Percentiles rank a stretch among this genome's conserved stretches.
phyloP scores from a whole-genome alignment of 2,888 invertebrate genomes.

The Agrotis segetum region DNA sequence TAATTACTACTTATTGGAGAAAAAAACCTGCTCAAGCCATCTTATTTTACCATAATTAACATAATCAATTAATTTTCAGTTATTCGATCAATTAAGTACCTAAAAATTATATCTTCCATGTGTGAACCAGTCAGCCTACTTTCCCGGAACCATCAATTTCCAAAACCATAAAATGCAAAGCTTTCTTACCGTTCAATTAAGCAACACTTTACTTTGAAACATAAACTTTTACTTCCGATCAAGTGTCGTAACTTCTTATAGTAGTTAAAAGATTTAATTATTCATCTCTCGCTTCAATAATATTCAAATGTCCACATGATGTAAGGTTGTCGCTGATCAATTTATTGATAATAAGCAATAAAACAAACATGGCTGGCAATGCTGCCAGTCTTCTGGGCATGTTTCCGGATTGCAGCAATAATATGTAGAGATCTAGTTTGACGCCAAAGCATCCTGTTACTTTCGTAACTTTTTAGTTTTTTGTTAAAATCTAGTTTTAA shows the following conservation, averaged over 20 bases:
- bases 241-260: conserved; percentile 48
- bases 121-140: conserved; percentile 30
- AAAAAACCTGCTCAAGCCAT: not conserved
- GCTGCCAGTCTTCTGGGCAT: too few species aligned
- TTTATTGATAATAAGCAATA: conserved; percentile 40
- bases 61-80: conserved; percentile 22
- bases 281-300: conserved; percentile 39
- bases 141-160: conserved; percentile 37
- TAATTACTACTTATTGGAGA: not conserved
- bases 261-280: conserved; percentile 52
- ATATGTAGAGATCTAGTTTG: too few species aligned
- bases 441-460: too few species aligned
- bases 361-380: conserved; percentile 14
- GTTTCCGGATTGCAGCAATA: too few species aligned
- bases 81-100: conserved; percentile 27
- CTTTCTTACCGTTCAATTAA: conserved; percentile 11
- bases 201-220: conserved; percentile 29
- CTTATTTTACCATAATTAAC: not conserved
- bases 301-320: conserved; percentile 42
- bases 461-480: too few species aligned
- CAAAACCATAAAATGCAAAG: conserved; percentile 26
- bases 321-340: conserved; percentile 45
- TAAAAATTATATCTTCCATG: conserved; percentile 10
- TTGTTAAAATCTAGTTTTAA: too few species aligned
- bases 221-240: conserved; percentile 59